Percentiles rank a stretch among this genome's conserved stretches.
Conservation (phyloP, 2,797 vertebrate genomes). For the Schizopygopsis pylzovi region DNA sequence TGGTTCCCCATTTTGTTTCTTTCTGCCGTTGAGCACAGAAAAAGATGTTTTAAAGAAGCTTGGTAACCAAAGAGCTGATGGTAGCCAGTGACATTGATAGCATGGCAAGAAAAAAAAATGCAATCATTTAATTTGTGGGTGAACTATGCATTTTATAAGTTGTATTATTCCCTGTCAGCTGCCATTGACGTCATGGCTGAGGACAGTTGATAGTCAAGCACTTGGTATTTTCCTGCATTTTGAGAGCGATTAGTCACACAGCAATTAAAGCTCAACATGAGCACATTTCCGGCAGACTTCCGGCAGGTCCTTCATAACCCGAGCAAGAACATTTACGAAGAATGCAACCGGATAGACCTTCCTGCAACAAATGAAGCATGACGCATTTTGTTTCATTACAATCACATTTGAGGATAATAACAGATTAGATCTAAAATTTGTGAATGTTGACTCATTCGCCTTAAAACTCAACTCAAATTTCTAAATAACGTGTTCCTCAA, state of each 20-base stretch:
- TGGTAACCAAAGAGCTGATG: too few species aligned
- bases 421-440: background rate
- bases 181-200: background rate
- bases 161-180: background rate
- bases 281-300: background rate
- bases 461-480: background rate
- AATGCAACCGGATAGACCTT: background rate
- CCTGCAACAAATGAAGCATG: background rate
- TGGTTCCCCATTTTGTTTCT: too few species aligned
- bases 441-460: background rate
- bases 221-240: constrained; percentile 16
- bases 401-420: background rate
- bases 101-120: too few species aligned
- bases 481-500: background rate
- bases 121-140: too few species aligned
- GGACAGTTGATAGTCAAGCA: background rate
- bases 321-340: background rate
- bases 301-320: background rate
- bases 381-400: background rate
- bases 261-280: background rate
- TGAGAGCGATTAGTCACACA: background rate
- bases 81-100: background rate
- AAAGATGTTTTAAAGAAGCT: too few species aligned
- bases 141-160: background rate
- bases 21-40: too few species aligned